A percentile compares a stretch with the other conserved stretches of the same genome.
Evolutionary conservation across 1,140 invertebrate genomes (phyloP).

Genomic region (Pectinophora gossypiella): DNA sequence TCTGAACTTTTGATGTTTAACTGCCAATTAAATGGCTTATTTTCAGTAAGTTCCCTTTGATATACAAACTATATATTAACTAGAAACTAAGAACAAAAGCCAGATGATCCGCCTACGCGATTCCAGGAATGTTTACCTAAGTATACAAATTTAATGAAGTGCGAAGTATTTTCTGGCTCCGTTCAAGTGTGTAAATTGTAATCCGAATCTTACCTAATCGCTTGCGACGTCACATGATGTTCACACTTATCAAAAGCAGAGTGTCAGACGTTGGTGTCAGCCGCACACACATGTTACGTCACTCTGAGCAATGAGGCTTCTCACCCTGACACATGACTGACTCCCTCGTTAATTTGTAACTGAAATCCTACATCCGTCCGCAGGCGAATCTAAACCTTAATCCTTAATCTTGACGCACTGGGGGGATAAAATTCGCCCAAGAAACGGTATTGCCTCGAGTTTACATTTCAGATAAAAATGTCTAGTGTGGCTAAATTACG

Average conservation of each 20-base stretch:
- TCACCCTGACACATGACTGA: slow-evolving; percentile 56
- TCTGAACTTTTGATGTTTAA: no score
- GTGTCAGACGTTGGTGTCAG: slow-evolving; percentile 11
- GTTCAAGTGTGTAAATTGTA: slow-evolving; percentile 12
- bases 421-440: slow-evolving; percentile 20
- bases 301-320: slow-evolving; percentile 31
- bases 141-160: no score
- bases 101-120: no score
- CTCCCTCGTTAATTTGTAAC: slow-evolving; percentile 62
- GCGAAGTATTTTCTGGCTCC: no score
- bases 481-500: slow-evolving; percentile 17
- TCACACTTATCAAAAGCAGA: slow-evolving; percentile 23
- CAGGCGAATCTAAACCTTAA: no score
- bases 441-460: slow-evolving; percentile 36
- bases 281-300: slow-evolving; percentile 34
- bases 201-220: slow-evolving; percentile 20
- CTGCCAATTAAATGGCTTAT: no score
- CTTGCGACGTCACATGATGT: slow-evolving; percentile 21
- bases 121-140: no score
- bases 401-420: slow-evolving; percentile 9
- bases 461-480: slow-evolving; percentile 51
- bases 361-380: slow-evolving; percentile 35
- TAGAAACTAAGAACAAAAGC: no score
- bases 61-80: no score
- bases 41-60: no score